Evolutionary conservation across 2,113 vertebrate species (phyloP), one percentile per base, ranked within the genome.

Genomic region (Acanthochromis polyacanthus): DNA sequence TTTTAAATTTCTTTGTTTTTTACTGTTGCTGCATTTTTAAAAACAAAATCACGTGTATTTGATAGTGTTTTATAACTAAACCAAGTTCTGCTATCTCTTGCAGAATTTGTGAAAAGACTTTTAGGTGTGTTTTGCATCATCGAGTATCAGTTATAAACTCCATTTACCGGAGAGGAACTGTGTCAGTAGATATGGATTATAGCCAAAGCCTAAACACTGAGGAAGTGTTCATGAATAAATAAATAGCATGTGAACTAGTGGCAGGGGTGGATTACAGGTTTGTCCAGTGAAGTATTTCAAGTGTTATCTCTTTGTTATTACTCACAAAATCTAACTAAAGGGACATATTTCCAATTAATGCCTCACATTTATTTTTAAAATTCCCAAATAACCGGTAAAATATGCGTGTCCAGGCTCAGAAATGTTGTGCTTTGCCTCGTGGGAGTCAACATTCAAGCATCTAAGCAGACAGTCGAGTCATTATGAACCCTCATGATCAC

Each of bases 171-270:
- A 46, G 4, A 45, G 45, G 32, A 46, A 5, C 45, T 8, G 58
- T 63, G 36, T 32, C 52, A 23, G 53, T 61, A 28, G 45, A 58
- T 64, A 57, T 46, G 22, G 43, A 59, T 70, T 58, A 50, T 22
- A 71, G n/a, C 16, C 9, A 12, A 22, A 20, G 20, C 3, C 70
- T 52, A 36, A 72, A 52, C 17, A 0, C 7, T 3, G 46, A 19
- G 10, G 59, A 72, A 72, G 65, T 71, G 40, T 32, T 68, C 25
- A 65, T 83, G 11, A 75, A 84, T 77, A 75, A 50, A 76, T 51
- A 10, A 81, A 10, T 36, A 38, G 17, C 52, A 36, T n/a, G 12
- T 48, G 53, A 66, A 67, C 30, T 51, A 8, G 19, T 65, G 15
- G 16, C 23, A 51, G 4, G 8, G 1, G 15, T 52, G 2, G 60